Percentiles rank a stretch among this genome's conserved stretches.
These are phyloP conservation scores for Lysandra bellargus DNA, from an alignment of 2,888 invertebrate species.

Conservation along the genomic window DNA sequence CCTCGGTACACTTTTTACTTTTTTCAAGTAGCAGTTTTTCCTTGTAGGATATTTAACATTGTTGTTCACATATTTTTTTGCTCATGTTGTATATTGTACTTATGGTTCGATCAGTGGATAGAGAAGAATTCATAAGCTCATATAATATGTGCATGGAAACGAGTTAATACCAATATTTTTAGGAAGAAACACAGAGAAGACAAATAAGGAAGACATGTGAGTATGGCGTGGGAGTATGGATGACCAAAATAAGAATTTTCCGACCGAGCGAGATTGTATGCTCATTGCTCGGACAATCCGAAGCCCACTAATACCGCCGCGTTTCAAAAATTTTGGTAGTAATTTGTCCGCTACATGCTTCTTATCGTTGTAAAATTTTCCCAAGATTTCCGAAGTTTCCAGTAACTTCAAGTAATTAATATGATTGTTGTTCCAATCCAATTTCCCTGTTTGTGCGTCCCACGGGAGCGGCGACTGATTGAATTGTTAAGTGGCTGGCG, in stretches of 20 bases:
- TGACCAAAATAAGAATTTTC: too few relatives aligned
- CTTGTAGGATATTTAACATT: neutral
- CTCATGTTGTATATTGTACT: too few relatives aligned
- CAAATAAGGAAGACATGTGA: too few relatives aligned
- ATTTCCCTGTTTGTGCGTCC: constrained; percentile 69
- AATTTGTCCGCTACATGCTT: neutral
- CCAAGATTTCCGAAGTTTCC: neutral
- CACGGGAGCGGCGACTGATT: constrained; percentile 61
- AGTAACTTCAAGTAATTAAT: constrained; percentile 4
- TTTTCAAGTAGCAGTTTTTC: neutral
- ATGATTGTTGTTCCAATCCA: constrained; percentile 33
- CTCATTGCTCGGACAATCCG: too few relatives aligned
- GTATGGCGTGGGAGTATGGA: too few relatives aligned
- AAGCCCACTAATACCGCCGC: neutral
- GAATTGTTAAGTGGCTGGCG: constrained; percentile 71
- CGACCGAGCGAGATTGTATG: too few relatives aligned
- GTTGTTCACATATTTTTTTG: neutral
- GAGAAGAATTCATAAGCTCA: too few relatives aligned
- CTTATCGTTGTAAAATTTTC: neutral
- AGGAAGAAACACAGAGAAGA: too few relatives aligned
- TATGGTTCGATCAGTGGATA: too few relatives aligned
- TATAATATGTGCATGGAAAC: too few relatives aligned
- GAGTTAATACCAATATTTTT: too few relatives aligned
- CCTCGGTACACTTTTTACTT: neutral
- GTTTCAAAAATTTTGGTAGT: neutral